Base-by-base conservation (phyloP, 2,888 invertebrate genomes). In the Cheilosia vernalis region DNA sequence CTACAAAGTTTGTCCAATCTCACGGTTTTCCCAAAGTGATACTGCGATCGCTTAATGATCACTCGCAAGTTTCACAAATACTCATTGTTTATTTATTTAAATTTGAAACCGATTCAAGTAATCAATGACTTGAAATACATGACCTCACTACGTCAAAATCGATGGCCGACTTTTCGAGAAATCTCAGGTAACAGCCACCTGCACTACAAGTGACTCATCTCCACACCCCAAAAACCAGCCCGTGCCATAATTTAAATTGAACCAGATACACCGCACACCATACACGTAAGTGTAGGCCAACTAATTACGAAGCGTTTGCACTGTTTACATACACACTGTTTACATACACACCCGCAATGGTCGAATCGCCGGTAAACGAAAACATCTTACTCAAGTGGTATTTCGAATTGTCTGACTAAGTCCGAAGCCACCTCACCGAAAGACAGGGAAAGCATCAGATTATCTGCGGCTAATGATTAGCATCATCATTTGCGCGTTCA, bases 361-460 rank as follows among this genome's bases (percentile, higher is more conserved):
- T 17, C 42, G 30, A 55, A 19, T 42, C 37, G 44, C 58, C 51
- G 19, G 55, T 64, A 76, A 64, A 76, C 67, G 76, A 69, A 70
- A 81, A 51, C 63, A 73, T 44, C 73, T 83, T 83, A 63, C 72
- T 83, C 78, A 83, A 67, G 42, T 55, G 17, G 73, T 83, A 83
- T 83, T 83, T 83, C 56, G 17, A 83, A 67, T 56, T 2, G 42
- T 58, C 78, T 78, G 83, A 83, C 83, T 83, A 83, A 83, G 60
- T 61, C 69, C 64, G 44, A 66, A 53, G 63, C 81, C 53, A n/a
- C 72, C 42, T 30, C n/a, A 47, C 40, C 30, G 40, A 51, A 19
- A 37, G 60, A 33, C 17, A 21, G 30, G 17, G 24, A 42, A 15
- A 49, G 19, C 15, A 10, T 51, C 17, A 33, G 70, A 49, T 47